Percentiles rank a stretch among this genome's conserved stretches.
Conservation (phyloP, 2,888 invertebrate species). For the Camptogramma bilineatum region DNA sequence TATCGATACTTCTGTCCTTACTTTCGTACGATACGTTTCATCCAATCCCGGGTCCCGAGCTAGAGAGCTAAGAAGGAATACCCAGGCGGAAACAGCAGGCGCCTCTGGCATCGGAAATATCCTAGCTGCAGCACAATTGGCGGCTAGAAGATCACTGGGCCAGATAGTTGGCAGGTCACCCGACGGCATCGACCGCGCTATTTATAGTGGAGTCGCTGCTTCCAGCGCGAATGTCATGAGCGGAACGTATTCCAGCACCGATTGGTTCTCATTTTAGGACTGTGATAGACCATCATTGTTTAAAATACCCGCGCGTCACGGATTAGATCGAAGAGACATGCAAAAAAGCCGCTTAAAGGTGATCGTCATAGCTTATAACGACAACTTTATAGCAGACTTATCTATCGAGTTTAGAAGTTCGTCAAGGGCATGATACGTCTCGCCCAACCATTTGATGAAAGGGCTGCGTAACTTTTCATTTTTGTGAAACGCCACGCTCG, state of each 20-base stretch:
- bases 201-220: constrained; percentile 13
- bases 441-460: too few species aligned
- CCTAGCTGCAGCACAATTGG: constrained; percentile 20
- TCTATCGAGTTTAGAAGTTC: too few species aligned
- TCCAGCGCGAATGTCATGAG: constrained; percentile 28
- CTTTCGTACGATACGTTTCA: too few species aligned
- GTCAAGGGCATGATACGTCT: too few species aligned
- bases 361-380: too few species aligned
- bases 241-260: constrained; percentile 11
- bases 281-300: neutral
- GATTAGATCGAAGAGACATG: too few species aligned
- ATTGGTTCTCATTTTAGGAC: neutral
- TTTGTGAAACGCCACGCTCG: too few species aligned
- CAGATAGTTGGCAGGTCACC: constrained; percentile 79
- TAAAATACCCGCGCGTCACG: too few species aligned
- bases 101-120: constrained; percentile 24
- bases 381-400: too few species aligned
- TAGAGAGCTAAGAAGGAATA: neutral
- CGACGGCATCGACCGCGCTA: constrained; percentile 46
- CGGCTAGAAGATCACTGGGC: constrained; percentile 71
- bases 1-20: neutral
- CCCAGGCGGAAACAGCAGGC: constrained; percentile 11
- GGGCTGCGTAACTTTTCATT: too few species aligned
- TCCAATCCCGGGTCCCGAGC: too few species aligned
- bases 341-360: too few species aligned